A percentile compares a stretch with the other conserved stretches of the same genome.
phyloP scores from a whole-genome alignment of 2,113 vertebrate species.

The Ibidorhyncha struthersii region DNA sequence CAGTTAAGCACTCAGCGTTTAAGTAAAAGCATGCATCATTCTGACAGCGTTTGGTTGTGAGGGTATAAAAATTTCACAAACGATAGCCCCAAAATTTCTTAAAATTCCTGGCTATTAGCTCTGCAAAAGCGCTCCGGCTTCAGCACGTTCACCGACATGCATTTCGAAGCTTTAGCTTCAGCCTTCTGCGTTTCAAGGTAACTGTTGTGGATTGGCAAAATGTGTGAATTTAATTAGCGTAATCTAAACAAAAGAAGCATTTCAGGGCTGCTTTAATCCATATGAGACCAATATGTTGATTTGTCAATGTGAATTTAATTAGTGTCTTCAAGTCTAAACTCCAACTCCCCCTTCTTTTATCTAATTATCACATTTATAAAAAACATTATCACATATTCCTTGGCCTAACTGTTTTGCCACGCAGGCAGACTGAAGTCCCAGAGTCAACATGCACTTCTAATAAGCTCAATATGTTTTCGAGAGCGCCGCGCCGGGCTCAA shows the following conservation, averaged over 20 bases:
- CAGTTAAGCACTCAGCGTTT: conserved; percentile 65
- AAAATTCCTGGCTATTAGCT: conserved; percentile 34
- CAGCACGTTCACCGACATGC: not conserved
- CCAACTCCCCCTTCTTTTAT: conserved; percentile 66
- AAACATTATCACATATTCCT: conserved; percentile 71
- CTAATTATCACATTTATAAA: conserved; percentile 75
- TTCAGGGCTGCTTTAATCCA: conserved; percentile 64
- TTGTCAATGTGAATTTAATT: conserved; percentile 79
- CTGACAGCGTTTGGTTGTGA: conserved; percentile 40
- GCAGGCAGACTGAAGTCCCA: conserved; percentile 50
- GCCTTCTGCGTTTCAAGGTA: conserved; percentile 55
- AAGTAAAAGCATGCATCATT: conserved; percentile 74
- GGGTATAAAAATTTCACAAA: conserved; percentile 33
- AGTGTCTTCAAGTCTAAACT: conserved; percentile 65
- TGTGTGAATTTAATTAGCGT: conserved; percentile 73
- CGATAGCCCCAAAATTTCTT: conserved; percentile 2
- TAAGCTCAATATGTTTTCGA: conserved; percentile 49
- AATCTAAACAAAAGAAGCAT: conserved; percentile 70
- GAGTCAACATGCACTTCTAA: conserved; percentile 48
- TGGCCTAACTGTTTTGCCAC: conserved; percentile 66
- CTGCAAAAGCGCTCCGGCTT: conserved; percentile 10
- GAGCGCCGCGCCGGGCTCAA: not conserved
- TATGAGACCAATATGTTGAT: conserved; percentile 74
- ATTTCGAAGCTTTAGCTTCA: conserved; percentile 30
- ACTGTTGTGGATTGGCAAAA: conserved; percentile 60